Base-by-base conservation (phyloP, 2,113 vertebrate species). In the Penelope pileata region DNA sequence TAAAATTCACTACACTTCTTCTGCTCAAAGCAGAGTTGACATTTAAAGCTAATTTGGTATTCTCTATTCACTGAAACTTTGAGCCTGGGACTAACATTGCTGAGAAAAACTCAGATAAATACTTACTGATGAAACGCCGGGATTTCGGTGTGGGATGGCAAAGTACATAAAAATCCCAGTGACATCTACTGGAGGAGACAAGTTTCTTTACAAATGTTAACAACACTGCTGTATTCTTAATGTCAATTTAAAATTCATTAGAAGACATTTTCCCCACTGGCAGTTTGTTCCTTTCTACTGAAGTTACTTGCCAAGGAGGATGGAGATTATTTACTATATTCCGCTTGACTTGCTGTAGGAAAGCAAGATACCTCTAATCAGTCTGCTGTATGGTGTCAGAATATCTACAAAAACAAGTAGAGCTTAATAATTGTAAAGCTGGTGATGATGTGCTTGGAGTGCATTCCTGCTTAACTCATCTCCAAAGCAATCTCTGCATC, bases 201-300 rank as follows among this genome's bases (percentile, higher is more conserved):
- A 7, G 85, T 84, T 84, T 53, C 40, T 91, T 62, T 16, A 42
- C 82, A 78, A 80, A 47, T 67, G 17, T 83, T 67, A 74, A 23
- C 34, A 79, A 10, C 1, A 1, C 23, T 91, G 38, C 45, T 87
- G 14, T 83, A 80, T 53, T 91, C 45, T 70, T 91, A 70, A 56
- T 58, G 70, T 67, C 16, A n/a, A 22, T 80, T 77, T 80, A 80
- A 94, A 88, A 77, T 90, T 85, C 38, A 80, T 85, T 87, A 50
- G 43, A 91, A 80, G 4, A 24, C 0, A 0, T 81, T 70, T 64
- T 48, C 50, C 38, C 5, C 34, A 15, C 36, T 84, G 76, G 43
- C 83, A 50, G 15, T 87, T 84, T 80, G 45, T 91, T 91, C 50
- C 34, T 92, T 90, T 88, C 50, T 76, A 10, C n/a, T 54, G 38